Evolutionary conservation across 2,888 invertebrate species (phyloP), one percentile per base, ranked within the genome.

Genomic region (Drosophila longiperda): DNA sequence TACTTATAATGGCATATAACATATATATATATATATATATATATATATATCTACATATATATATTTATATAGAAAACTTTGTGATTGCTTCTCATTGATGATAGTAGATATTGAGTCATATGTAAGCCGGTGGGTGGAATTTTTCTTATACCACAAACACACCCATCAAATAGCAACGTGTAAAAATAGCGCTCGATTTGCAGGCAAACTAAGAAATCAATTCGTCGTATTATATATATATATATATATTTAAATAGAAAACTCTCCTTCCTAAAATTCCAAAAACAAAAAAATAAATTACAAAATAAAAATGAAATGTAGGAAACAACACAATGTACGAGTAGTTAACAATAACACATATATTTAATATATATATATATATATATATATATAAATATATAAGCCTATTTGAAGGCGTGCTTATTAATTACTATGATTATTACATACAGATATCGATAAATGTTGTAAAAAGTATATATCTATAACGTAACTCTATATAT

Each of bases 41-140:
- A 71, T 66, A 68, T 60, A 76, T 20, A 20, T 45, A 20, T 20
- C 60, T 55, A 49, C 42, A 73, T 55, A 66, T 49, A 59, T 58
- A 61, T 38, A 60, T 45, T 65, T 20, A 69, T 68, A 68, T 62
- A 80, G 66, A 78, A 75, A 88, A 83, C 82, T 87, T 89, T 89
- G 89, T 89, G 89, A 89, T 89, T 87, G 90, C 90, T 91, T 90
- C 82, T 81, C 82, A 83, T 87, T 90, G 75, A 89, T 71, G 80
- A 78, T 54, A 38, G 54, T 54, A 54, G 54, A 26, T 69, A 70
- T 68, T 63, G 65, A 66, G 49, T 75, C 71, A 66, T 70, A 64
- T 83, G 76, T 83, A 65, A 75, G 73, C 66, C 55, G 53, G 58
- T 65, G 23, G 23, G 70, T 83, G 58, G 45, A 23, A 58, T 36